Base-by-base conservation (phyloP, 1,140 invertebrate genomes). In the Calephelis nemesis region DNA sequence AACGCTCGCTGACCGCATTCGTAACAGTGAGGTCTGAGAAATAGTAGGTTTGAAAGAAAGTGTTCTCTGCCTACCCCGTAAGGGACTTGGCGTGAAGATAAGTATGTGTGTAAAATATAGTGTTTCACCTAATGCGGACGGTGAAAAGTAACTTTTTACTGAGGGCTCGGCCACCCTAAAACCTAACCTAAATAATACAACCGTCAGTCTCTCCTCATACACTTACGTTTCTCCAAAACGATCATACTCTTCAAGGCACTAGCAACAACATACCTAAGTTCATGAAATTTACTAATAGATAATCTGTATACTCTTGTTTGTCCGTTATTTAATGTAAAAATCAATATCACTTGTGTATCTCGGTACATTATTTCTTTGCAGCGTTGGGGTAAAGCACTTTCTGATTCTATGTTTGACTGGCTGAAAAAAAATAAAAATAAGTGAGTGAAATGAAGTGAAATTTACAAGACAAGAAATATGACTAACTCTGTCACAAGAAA, bases 231-330 rank as follows among this genome's bases (percentile, higher is more conserved):
- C 52, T 88, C 85, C 62, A 90, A 73, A 5, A 90, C 82, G 1
- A 90, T 90, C 72, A 90, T 81, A 68, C 65, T 81, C 39, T 90
- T 90, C 47, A 88, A 73, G 0, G 84, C 83, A n/a, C 79, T 85
- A 0, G 88, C 88, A 15, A 90, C 71, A 3, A 72, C 68, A 63
- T 76, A 90, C 30, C 88, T 78, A 0, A 90, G 49, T 62, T 88
- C 88, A 4, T 88, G 85, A 50, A 90, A 90, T 39, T 88, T 87
- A 7, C 63, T 63, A 48, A 86, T 68, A 42, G 78, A 82, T 7
- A 90, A 63, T 42, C 83, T 72, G 49, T 83, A 89, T 13, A 75
- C 77, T n/a, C 71, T 67, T 13, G 63, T 83, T 7, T 74, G 74
- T 73, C 82, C 85, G 63, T 90, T 68, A 62, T 84, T 86, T n/a